Percentiles rank a stretch among this genome's conserved stretches.
Evolutionary conservation across 2,888 invertebrate genomes (phyloP).

Genomic region (Xanthia togata): DNA sequence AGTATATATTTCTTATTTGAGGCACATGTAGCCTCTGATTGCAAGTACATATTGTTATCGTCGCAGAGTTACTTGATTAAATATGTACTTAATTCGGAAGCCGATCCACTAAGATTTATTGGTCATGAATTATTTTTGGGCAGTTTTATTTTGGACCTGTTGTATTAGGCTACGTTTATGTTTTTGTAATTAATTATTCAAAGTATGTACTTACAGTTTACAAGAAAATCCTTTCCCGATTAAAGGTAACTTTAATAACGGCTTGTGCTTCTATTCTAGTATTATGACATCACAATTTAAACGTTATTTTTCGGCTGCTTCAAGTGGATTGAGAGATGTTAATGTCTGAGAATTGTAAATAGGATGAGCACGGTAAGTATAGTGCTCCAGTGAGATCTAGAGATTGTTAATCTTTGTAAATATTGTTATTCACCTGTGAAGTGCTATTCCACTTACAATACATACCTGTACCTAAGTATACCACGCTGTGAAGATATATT

Average conservation of each 20-base stretch:
- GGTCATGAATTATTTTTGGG: constrained; percentile 20
- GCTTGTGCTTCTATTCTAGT: constrained; percentile 59
- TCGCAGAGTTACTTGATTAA: constrained; percentile 60
- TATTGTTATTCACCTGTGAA: constrained; percentile 85
- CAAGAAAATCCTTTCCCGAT: constrained; percentile 22
- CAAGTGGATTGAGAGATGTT: constrained; percentile 60
- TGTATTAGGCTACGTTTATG: background rate
- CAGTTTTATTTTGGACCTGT: constrained; percentile 26
- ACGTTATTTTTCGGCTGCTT: constrained; percentile 47
- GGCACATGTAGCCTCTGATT: constrained; percentile 47
- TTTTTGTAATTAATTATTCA: constrained; percentile 18
- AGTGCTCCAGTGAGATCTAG: constrained; percentile 75
- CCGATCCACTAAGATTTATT: constrained; percentile 22
- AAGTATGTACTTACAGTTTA: constrained; percentile 43
- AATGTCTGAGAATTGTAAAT: constrained; percentile 65
- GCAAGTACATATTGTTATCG: constrained; percentile 47
- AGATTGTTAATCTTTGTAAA: constrained; percentile 86
- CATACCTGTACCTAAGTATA: constrained; percentile 72
- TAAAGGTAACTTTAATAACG: constrained; percentile 29
- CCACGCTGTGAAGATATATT: constrained; percentile 80
- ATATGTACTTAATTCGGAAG: constrained; percentile 66
- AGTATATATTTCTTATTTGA: constrained; percentile 38
- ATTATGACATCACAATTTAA: constrained; percentile 53
- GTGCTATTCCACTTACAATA: constrained; percentile 80
- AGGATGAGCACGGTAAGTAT: constrained; percentile 55